phyloP scores from a whole-genome alignment of 2,113 vertebrate genomes.

The Trichechus manatus region DNA sequence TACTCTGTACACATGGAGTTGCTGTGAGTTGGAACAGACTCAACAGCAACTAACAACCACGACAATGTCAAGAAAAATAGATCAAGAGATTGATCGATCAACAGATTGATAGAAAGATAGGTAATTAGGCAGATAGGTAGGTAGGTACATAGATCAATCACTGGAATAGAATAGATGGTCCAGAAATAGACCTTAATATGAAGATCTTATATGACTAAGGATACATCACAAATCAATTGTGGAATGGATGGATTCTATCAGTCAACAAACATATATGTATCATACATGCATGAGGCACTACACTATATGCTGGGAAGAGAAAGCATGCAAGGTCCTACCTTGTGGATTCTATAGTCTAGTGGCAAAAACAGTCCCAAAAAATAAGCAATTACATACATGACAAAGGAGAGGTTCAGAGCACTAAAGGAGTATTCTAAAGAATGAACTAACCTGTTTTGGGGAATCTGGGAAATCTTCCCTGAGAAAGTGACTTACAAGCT shows the following conservation, averaged over 20 bases:
- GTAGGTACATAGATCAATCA: neutral
- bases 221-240: neutral
- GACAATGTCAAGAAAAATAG: neutral
- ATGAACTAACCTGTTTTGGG: neutral
- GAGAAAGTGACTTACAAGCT: neutral
- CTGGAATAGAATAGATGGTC: neutral
- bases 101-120: neutral
- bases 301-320: neutral
- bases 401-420: neutral
- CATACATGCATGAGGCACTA: neutral
- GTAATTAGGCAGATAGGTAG: neutral
- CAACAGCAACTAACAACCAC: neutral
- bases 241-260: neutral
- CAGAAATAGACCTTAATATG: neutral
- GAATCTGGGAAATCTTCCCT: neutral
- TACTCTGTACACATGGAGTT: neutral
- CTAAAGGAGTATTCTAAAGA: neutral
- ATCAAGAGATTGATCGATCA: neutral
- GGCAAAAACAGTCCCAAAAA: neutral
- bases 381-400: neutral
- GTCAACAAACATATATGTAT: neutral
- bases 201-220: slow-evolving; percentile 1
- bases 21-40: neutral
- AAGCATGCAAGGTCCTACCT: neutral
- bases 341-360: neutral